Evolutionary conservation across 2,888 invertebrate genomes (phyloP).

Genomic region (Macrophya alboannulata): DNA sequence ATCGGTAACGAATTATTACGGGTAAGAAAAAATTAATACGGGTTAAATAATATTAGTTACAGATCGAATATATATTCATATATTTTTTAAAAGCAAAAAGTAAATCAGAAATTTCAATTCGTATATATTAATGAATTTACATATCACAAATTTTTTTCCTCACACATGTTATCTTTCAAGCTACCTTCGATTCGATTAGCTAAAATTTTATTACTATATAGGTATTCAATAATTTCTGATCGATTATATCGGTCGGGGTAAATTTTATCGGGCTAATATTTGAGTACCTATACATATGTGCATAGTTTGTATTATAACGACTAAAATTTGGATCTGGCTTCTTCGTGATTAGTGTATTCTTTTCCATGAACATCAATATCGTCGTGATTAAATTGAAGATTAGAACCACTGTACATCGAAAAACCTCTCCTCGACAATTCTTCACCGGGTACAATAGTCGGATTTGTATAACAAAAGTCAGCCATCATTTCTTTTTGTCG

Average conservation of each 20-base stretch:
- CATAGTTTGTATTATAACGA: background rate
- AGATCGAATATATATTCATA: too few relatives aligned
- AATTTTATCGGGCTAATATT: background rate
- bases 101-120: too few relatives aligned
- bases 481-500: constrained; percentile 75
- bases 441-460: constrained; percentile 82
- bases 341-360: constrained; percentile 62
- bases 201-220: background rate
- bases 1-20: background rate
- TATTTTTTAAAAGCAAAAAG: too few relatives aligned
- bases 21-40: background rate
- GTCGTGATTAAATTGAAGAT: constrained; percentile 77
- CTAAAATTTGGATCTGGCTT: constrained; percentile 44
- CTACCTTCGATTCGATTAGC: background rate
- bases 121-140: too few relatives aligned
- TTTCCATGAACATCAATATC: constrained; percentile 65
- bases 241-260: background rate
- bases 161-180: background rate
- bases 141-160: too few relatives aligned
- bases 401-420: constrained; percentile 82
- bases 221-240: too few relatives aligned
- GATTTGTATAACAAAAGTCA: constrained; percentile 81
- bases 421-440: constrained; percentile 83
- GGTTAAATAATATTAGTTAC: too few relatives aligned
- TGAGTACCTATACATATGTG: background rate